These are phyloP conservation scores for Axinella damicornis DNA, from an alignment of 37 sponge, comb jelly and placozoan genomes.

Conservation along the genomic window DNA sequence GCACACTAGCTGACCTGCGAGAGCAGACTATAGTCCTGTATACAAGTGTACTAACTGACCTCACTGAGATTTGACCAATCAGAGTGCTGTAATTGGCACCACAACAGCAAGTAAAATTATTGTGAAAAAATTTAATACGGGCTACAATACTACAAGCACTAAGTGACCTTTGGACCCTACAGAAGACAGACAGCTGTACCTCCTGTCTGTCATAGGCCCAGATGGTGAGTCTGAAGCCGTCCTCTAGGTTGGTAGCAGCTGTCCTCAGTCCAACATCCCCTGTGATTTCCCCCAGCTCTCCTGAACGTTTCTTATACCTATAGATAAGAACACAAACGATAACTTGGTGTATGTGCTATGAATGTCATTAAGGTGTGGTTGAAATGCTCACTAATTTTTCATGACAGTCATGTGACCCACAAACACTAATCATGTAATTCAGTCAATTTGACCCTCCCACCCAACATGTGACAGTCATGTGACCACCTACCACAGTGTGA, in stretches of 20 bases:
- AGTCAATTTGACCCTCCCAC: no score
- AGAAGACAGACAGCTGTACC: constrained; percentile 14
- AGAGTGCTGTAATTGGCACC: no score
- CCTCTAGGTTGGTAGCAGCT: constrained; percentile 33
- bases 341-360: no score
- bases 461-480: no score
- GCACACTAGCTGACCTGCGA: no score
- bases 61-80: no score
- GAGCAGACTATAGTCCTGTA: no score
- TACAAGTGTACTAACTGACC: no score
- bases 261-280: constrained; percentile 44
- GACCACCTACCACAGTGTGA: constrained; percentile 80
- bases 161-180: neutral
- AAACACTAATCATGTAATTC: no score
- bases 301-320: constrained; percentile 58
- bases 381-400: no score
- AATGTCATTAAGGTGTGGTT: no score
- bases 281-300: constrained; percentile 52
- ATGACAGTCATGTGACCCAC: no score
- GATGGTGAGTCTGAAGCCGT: constrained; percentile 73
- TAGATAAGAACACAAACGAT: neutral
- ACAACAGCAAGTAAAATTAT: neutral
- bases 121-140: neutral
- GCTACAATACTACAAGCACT: neutral
- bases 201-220: constrained; percentile 89